Evolutionary conservation across 2,888 invertebrate species (phyloP), one percentile per base, ranked within the genome.

Genomic region (Zeuzera pyrina): DNA sequence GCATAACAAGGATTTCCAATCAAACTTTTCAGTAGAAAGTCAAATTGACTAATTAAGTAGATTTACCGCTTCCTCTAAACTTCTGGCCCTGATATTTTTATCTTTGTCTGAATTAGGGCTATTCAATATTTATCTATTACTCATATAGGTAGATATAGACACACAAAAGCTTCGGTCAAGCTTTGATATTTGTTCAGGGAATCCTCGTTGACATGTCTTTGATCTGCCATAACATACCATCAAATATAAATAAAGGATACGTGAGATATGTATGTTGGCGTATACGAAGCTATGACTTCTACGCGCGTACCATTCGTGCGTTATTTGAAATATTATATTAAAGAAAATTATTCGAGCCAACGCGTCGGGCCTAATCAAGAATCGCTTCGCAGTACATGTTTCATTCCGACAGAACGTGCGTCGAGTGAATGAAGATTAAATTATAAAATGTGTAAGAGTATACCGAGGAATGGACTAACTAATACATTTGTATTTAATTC

Each of bases 41-140:
- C 60, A 65, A 73, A 73, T 74, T 65, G 68, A 72, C 73, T 72
- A 78, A 79, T 78, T 78, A 77, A 73, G 49, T 44, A 52, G 65
- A 79, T 79, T 81, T 78, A 81, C 70, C 53, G 60, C 67, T 76
- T 78, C 78, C 78, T 77, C 62, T 51, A 44, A 52, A 62, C 52
- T 66, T 59, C 61, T 60, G 50, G 58, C 49, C 49, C 47, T 52
- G 62, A 53, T 77, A 76, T 76, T 74, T 77, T 60, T 63, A 62
- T 45, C 47, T 24, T 28, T 6, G 12, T 32, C 43, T 47, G 51
- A 44, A 42, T 36, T 57, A 60, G 58, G 65, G 66, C 60, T 62
- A 70, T 58, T 57, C 59, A 52, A 71, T 68, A 67, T 69, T 63
- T 66, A 64, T 54, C 63, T 57, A 50, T 25, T 25, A 19, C 12